A percentile compares a stretch with the other conserved stretches of the same genome.
phyloP scores from a whole-genome alignment of 2,797 vertebrate species.

The Sebastes steindachneri region DNA sequence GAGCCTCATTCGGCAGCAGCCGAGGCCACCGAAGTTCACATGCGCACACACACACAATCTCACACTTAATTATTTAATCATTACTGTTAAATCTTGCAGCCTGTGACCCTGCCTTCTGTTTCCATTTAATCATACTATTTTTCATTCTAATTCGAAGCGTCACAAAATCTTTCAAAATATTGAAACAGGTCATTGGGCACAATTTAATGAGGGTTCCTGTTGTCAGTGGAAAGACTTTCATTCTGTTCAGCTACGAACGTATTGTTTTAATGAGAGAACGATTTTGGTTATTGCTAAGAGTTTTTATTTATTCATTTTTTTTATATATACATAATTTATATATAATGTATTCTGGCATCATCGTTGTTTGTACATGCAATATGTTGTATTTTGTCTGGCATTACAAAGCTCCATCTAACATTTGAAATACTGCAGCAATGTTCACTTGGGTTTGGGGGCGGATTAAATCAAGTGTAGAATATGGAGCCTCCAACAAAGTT shows the following conservation, averaged over 20 bases:
- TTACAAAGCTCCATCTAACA: neutral
- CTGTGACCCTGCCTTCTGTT: slow-evolving; percentile 12
- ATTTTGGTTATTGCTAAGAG: neutral
- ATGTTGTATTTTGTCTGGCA: neutral
- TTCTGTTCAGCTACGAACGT: neutral
- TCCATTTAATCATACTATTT: neutral
- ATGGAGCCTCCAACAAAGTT: neutral
- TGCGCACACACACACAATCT: neutral
- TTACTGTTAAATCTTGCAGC: slow-evolving; percentile 23
- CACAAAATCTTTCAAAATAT: neutral
- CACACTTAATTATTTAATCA: slow-evolving; percentile 41
- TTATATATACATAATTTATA: neutral
- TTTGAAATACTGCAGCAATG: neutral
- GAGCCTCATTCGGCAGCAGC: neutral
- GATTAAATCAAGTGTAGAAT: neutral
- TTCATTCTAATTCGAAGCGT: neutral
- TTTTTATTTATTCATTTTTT: neutral
- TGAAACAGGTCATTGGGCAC: neutral
- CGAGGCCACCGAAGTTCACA: neutral
- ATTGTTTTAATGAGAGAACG: neutral
- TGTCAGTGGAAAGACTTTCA: neutral
- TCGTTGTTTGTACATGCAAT: neutral
- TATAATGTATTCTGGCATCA: neutral
- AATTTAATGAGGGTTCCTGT: neutral
- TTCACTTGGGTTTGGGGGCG: neutral